Percentiles rank a stretch among this genome's conserved stretches.
Conservation (phyloP, 1,140 invertebrate species). For the Dreissena rostriformis region DNA sequence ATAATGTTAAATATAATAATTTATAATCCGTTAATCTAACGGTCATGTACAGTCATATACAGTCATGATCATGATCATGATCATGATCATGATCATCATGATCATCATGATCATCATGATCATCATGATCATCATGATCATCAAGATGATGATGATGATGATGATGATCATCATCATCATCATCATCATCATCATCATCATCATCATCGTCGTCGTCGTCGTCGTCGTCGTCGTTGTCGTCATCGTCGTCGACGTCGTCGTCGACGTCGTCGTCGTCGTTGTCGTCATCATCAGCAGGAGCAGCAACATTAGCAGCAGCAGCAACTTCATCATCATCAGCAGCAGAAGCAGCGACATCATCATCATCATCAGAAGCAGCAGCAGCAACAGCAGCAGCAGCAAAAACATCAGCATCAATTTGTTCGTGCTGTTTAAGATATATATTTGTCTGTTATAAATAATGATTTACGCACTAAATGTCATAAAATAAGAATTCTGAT, state of each 20-base stretch:
- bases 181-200: background rate
- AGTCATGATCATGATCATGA: constrained; percentile 5
- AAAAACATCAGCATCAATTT: too few species aligned
- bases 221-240: constrained; percentile 15
- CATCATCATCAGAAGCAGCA: too few species aligned
- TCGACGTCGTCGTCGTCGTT: constrained; percentile 49
- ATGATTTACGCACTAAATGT: too few species aligned
- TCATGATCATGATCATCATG: background rate
- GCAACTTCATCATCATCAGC: too few species aligned
- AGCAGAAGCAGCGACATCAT: too few species aligned
- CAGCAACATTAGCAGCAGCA: too few species aligned
- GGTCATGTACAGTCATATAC: constrained; percentile 19
- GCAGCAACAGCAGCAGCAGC: too few species aligned
- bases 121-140: constrained; percentile 18
- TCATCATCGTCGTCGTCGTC: background rate
- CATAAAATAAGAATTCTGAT: too few species aligned
- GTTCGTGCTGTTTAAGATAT: too few species aligned
- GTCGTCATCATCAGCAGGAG: too few species aligned
- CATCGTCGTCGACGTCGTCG: too few species aligned
- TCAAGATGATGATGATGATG: constrained; percentile 14
- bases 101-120: constrained; percentile 14
- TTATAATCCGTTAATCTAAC: background rate
- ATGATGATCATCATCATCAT: background rate
- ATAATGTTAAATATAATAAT: constrained; percentile 2
- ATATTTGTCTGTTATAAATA: too few species aligned